phyloP scores from a whole-genome alignment of 2,888 invertebrate species.

The Amblyjoppa fuscipennis region DNA sequence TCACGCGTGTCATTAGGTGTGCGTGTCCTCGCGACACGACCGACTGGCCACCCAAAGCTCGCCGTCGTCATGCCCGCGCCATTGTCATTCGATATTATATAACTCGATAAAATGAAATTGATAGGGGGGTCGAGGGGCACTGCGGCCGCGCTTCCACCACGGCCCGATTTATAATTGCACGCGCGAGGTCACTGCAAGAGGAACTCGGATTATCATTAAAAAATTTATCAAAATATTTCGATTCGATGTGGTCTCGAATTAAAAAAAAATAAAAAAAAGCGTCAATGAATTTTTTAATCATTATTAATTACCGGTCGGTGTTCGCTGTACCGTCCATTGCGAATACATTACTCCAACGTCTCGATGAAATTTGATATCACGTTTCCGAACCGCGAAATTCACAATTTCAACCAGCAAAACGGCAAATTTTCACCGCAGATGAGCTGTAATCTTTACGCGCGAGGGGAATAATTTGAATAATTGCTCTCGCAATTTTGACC shows the following conservation, averaged over 20 bases:
- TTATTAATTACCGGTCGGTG: no score
- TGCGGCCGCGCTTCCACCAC: constrained; percentile 31
- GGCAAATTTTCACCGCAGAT: neutral
- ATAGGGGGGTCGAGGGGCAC: constrained; percentile 73
- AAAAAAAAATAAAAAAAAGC: neutral
- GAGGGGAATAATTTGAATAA: neutral
- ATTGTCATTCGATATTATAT: constrained; percentile 75
- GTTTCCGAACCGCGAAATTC: no score
- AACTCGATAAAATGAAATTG: constrained; percentile 77
- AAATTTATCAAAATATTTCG: neutral
- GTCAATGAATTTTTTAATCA: neutral
- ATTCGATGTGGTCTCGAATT: neutral
- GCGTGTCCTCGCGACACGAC: constrained; percentile 66
- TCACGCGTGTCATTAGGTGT: constrained; percentile 81
- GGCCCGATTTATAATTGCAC: constrained; percentile 12
- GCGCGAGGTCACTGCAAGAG: neutral
- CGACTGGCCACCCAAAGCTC: constrained; percentile 48
- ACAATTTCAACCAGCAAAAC: neutral
- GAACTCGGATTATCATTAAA: neutral
- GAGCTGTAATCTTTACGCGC: neutral
- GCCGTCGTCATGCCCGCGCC: constrained; percentile 50
- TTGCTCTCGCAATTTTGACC: neutral
- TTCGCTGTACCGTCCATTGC: no score
- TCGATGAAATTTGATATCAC: no score
- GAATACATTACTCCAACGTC: no score